Base-by-base conservation (phyloP, 2,113 vertebrate genomes). In the Eubucco bourcierii region DNA sequence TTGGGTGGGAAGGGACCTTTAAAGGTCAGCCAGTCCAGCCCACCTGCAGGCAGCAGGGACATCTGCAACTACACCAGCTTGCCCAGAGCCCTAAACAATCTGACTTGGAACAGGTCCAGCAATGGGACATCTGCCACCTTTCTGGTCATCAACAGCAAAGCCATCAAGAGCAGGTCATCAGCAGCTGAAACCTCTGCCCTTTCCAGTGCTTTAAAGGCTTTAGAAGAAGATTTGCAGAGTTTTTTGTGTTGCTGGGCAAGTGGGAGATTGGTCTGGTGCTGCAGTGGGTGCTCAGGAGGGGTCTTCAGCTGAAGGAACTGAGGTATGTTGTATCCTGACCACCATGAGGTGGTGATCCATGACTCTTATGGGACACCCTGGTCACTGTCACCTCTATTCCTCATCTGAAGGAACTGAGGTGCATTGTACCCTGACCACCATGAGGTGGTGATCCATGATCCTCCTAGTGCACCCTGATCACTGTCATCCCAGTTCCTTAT, bases 241-340 rank as follows among this genome's bases (percentile, higher is more conserved):
- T 27, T 27, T 52, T 47, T 34, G 55, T 3, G 2, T 6, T 6
- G 0, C 28, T 12, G 67, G 72, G 15, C 6, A 28, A 31, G 59
- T 5, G 15, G 34, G 66, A 46, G 1, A 7, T 20, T 25, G 58
- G 31, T 15, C 15, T 2, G 25, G 18, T 5, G 81, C 44, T 24
- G 55, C 47, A 17, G 37, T 5, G 9, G 66, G 33, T 14, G 34
- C 50, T 2, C 0, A 52, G 41, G 28, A 19, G 12, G 25, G 10
- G 4, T 33, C 23, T 63, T 4, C 13, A 5, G 12, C 7, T 19
- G 23, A 9, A 33, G 21, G 73, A 41, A 24, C 33, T 2, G 9
- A 39, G 12, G 5, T 2, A 6, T 20, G 2, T 4, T 0, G 2
- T 1, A 3, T 31, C 41, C 33, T 2, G 2, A 39, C 37, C 15